These are phyloP conservation scores for Teinopalpus imperialis DNA, from an alignment of 2,888 invertebrate species.

Conservation along the genomic window DNA sequence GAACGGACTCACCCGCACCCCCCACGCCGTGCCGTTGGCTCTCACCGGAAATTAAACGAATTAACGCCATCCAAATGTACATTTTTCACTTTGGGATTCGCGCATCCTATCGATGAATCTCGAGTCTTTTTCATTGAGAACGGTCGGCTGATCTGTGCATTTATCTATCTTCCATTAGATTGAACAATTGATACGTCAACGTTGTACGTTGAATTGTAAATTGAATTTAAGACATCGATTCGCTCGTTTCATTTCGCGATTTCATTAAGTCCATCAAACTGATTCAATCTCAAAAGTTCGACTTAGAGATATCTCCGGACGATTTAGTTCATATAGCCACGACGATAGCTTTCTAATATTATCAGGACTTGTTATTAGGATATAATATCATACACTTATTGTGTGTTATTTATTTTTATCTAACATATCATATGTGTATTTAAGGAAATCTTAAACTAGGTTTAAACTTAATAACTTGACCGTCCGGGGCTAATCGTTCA, in stretches of 20 bases:
- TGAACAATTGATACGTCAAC: conserved; percentile 79
- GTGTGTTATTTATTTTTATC: no score
- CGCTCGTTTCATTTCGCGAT: conserved; percentile 72
- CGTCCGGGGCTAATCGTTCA: conserved; percentile 58
- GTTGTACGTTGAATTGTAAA: conserved; percentile 77
- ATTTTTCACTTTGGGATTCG: conserved; percentile 79
- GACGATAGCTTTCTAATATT: background rate
- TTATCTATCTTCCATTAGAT: conserved; percentile 77
- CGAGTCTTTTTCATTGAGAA: conserved; percentile 74
- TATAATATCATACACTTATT: background rate
- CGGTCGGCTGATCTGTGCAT: conserved; percentile 72
- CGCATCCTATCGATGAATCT: conserved; percentile 78
- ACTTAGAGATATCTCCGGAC: conserved; percentile 9
- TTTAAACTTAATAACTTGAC: conserved; percentile 36
- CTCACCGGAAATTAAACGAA: conserved; percentile 83
- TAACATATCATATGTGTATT: no score
- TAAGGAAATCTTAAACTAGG: conserved; percentile 26
- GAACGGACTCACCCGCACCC: conserved; percentile 58
- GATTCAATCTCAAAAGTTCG: conserved; percentile 9
- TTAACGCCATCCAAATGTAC: conserved; percentile 82
- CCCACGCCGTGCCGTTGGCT: conserved; percentile 45
- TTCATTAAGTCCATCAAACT: conserved; percentile 51
- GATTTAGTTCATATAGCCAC: background rate
- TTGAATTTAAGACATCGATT: conserved; percentile 77
- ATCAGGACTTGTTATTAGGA: no score